These are phyloP conservation scores for Oscheius myriophilus DNA, from an alignment of 2,888 invertebrate species.

Conservation along the genomic window DNA sequence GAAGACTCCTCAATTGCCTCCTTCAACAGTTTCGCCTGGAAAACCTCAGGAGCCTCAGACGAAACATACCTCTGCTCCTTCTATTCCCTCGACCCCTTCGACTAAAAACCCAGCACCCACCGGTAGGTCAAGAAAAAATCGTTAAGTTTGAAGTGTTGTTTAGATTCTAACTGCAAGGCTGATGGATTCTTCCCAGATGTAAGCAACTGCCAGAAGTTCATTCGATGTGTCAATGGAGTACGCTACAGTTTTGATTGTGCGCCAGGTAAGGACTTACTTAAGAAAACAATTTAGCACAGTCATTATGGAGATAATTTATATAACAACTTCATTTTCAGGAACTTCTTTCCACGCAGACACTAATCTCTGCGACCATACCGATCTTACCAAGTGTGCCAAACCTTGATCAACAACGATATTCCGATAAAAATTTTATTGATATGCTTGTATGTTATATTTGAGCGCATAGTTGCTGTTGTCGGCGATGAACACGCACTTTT, in stretches of 20 bases:
- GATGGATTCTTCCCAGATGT: conserved; percentile 68
- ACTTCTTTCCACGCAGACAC: conserved; percentile 62
- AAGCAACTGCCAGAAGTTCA: conserved; percentile 55
- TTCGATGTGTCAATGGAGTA: conserved; percentile 62
- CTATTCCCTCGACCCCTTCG: conserved; percentile 32
- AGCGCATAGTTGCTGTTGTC: no score
- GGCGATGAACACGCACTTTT: no score
- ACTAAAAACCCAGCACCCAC: conserved; percentile 25
- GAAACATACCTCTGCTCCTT: no score
- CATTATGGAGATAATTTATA: no score
- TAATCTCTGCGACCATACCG: conserved; percentile 63
- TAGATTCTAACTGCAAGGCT: conserved; percentile 55
- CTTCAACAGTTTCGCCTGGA: conserved; percentile 9
- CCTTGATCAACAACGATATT: no score
- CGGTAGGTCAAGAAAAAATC: not conserved
- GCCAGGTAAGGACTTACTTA: conserved; percentile 31
- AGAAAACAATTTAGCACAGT: not conserved
- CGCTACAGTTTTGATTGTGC: conserved; percentile 69
- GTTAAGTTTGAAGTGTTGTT: not conserved
- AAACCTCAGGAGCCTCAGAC: not conserved
- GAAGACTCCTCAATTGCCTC: conserved; percentile 29
- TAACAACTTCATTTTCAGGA: no score
- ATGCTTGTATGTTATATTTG: no score
- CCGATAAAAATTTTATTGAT: no score
- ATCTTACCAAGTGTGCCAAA: conserved; percentile 54